phyloP scores from a whole-genome alignment of 2,113 vertebrate species.

The Pelvicachromis taeniatus region DNA sequence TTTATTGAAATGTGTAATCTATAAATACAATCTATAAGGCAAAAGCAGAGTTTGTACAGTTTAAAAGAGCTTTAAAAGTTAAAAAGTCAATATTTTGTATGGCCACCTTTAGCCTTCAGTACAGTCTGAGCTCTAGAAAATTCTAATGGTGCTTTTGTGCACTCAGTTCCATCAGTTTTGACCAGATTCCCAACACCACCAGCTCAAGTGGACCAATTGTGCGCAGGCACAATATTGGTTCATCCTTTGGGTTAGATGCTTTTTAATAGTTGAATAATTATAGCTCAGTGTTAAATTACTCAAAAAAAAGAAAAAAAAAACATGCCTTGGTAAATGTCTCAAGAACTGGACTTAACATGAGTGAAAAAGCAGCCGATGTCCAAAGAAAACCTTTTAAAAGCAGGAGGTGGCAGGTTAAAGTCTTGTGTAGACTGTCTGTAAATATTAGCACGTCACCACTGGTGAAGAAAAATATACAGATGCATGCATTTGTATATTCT shows the following conservation, averaged over 20 bases:
- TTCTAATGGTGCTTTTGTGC: not conserved
- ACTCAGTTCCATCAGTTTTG: not conserved
- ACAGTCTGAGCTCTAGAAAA: rapidly evolving
- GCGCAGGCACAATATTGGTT: not conserved
- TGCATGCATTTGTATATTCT: rapidly evolving
- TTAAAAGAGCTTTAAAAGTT: not conserved
- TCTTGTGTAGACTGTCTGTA: not conserved
- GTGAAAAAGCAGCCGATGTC: not conserved
- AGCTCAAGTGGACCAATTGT: rapidly evolving
- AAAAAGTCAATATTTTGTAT: rapidly evolving
- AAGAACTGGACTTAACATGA: not conserved
- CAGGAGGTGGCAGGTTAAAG: not conserved
- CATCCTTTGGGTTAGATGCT: rapidly evolving
- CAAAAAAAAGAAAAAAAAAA: not conserved
- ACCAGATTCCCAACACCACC: not conserved
- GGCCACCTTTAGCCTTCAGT: not conserved
- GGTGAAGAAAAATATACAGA: not conserved
- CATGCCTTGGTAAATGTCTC: not conserved
- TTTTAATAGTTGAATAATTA: not conserved
- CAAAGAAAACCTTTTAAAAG: not conserved
- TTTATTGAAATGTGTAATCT: no score
- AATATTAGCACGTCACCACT: not conserved
- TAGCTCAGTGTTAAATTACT: not conserved
- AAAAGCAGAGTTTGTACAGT: no score
- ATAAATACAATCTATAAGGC: no score